These are phyloP conservation scores for Otolemur crassicaudatus DNA, from an alignment of 2,797 vertebrate species.

Conservation along the genomic window DNA sequence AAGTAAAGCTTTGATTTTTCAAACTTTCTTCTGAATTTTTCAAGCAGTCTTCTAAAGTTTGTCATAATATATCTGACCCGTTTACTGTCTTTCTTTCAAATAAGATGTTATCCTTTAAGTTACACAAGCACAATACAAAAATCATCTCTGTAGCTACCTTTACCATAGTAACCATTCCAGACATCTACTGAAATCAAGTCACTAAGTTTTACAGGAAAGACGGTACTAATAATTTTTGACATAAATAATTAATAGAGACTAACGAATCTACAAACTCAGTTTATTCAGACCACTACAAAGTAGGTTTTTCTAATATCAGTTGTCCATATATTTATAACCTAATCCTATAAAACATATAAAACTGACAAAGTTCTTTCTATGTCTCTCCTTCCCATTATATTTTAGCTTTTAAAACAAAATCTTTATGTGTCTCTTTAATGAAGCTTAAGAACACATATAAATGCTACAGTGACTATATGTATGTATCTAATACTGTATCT, in stretches of 20 bases:
- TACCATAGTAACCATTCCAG: background rate
- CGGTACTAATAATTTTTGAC: slow-evolving; percentile 30
- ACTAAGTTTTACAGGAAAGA: slow-evolving; percentile 7
- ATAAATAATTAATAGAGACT: slow-evolving; percentile 9
- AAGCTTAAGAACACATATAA: slow-evolving; percentile 19
- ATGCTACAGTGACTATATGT: background rate
- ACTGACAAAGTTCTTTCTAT: slow-evolving; percentile 17
- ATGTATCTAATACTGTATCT: background rate
- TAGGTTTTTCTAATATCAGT: slow-evolving; percentile 31
- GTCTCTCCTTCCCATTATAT: background rate
- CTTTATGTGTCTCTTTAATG: background rate
- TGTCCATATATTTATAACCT: background rate
- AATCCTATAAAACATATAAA: background rate
- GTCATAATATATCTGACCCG: slow-evolving; percentile 58
- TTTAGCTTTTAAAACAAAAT: slow-evolving; percentile 60
- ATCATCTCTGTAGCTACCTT: background rate
- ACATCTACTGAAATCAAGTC: slow-evolving; percentile 42
- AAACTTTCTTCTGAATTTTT: slow-evolving; percentile 77
- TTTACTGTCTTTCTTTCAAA: slow-evolving; percentile 57
- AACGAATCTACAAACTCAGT: background rate
- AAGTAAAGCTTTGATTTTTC: slow-evolving; percentile 82
- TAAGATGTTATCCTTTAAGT: slow-evolving; percentile 14
- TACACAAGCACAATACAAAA: background rate
- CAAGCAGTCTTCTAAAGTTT: slow-evolving; percentile 67
- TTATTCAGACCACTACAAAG: slow-evolving; percentile 34